A percentile compares a stretch with the other conserved stretches of the same genome.
These are phyloP conservation scores for Macaria liturata DNA, from an alignment of 2,888 invertebrate species.

Conservation along the genomic window DNA sequence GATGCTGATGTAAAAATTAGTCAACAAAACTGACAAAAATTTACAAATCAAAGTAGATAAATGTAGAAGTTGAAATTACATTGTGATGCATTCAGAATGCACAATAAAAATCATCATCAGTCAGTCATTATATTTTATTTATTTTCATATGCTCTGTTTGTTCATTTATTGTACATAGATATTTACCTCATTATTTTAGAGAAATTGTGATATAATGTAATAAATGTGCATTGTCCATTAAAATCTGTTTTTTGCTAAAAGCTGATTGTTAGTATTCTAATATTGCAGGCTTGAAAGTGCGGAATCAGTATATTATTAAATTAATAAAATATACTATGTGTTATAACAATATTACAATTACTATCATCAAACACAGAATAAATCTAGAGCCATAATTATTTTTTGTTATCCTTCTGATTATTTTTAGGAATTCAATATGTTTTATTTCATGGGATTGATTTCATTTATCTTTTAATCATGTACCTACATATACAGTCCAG, in stretches of 20 bases:
- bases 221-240: constrained; percentile 31
- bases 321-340: too few relatives aligned
- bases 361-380: too few relatives aligned
- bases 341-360: too few relatives aligned
- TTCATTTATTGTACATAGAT: constrained; percentile 50
- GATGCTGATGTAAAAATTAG: not conserved
- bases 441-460: too few relatives aligned
- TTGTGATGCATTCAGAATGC: constrained; percentile 17
- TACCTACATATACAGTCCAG: too few relatives aligned
- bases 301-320: too few relatives aligned
- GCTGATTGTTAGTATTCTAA: too few relatives aligned
- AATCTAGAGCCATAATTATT: too few relatives aligned
- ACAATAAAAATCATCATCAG: constrained; percentile 20
- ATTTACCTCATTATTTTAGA: constrained; percentile 38
- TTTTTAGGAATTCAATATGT: too few relatives aligned
- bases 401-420: too few relatives aligned
- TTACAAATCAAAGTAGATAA: not conserved
- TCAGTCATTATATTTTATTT: constrained; percentile 28
- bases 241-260: constrained; percentile 4
- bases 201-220: constrained; percentile 46
- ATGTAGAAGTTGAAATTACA: not conserved
- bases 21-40: not conserved
- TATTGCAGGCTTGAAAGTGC: too few relatives aligned
- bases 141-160: constrained; percentile 41
- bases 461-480: too few relatives aligned